Evolutionary conservation across 1,140 invertebrate species (phyloP), one percentile per base, ranked within the genome.

Genomic region (Ceratoteleas bidentatus): DNA sequence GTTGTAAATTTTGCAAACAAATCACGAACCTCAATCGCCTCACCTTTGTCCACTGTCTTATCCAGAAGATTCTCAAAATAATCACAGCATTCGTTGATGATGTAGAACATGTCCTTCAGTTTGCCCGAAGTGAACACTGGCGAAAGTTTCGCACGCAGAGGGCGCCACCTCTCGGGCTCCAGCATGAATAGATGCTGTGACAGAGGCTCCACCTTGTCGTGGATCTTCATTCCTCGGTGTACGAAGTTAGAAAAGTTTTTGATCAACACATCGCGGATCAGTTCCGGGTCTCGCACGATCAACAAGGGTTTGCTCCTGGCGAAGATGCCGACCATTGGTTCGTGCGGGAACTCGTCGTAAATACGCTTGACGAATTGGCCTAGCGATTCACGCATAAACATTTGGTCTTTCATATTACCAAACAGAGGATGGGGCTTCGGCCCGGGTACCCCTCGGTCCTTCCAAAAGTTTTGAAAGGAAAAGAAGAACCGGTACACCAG

Each of bases 111-210:
- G 13, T 87, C 84, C 53, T 91, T 93, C 5, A 93, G 68, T 83
- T 93, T 93, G 9, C 90, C 90, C 0, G 90, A 90, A 0, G 92
- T 92, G 56, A 93, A 93, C 7, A 81, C 87, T 0, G 92, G 92
- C 0, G 91, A 90, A 3, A 94, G 76, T 14, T 91, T 92, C 0
- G 82, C 74, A 38, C 94, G 85, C 6, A 94, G 85, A 4, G 91
- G 89, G 61, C 92, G 90, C 93, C 93, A 94, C 61, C 86, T 84
- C n/a, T 85, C 61, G 0, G 87, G 84, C 49, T 88, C 87, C 6
- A 92, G 62, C 6, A 64, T 52, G 16, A 92, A 89, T 0, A 93
- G 57, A 74, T 91, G 82, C 38, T 85, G 69, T 0, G 75, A 77
- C 3, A 91, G 11, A 2, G 89, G 90, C 6, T 91, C 89, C 0